Evolutionary conservation across 1,140 invertebrate species (phyloP).

Genomic region (Drosophila subobscura): DNA sequence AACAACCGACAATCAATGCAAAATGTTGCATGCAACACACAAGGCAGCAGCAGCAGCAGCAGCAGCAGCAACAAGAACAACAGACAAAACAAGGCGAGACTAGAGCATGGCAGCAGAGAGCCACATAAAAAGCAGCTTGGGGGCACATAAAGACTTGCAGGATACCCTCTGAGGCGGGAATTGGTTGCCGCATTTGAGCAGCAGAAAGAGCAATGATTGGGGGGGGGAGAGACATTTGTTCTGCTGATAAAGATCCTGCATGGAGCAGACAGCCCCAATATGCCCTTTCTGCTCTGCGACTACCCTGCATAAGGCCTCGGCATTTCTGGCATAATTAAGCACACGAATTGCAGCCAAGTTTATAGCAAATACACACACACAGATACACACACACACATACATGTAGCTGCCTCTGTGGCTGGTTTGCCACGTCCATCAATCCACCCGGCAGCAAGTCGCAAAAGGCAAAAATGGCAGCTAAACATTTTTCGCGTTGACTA

Average conservation of each 20-base stretch:
- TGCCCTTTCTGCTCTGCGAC: too few species aligned
- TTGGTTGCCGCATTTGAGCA: too few species aligned
- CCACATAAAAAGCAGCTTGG: slow-evolving; percentile 7
- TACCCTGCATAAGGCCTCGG: slow-evolving; percentile 11
- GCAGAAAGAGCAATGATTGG: too few species aligned
- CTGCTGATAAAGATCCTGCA: too few species aligned
- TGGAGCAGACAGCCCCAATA: too few species aligned
- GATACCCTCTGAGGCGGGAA: too few species aligned
- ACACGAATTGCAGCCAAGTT: slow-evolving; percentile 76
- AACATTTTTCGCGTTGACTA: slow-evolving; percentile 56
- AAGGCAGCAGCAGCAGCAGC: slow-evolving; percentile 8
- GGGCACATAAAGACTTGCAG: too few species aligned
- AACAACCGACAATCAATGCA: slow-evolving; percentile 52
- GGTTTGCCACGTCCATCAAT: slow-evolving; percentile 66
- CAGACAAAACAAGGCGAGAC: slow-evolving; percentile 21
- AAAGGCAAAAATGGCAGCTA: slow-evolving; percentile 55
- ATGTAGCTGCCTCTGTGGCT: slow-evolving; percentile 7
- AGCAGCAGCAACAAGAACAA: slow-evolving; percentile 24
- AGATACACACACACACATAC: slow-evolving; percentile 8
- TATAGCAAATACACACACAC: slow-evolving; percentile 41
- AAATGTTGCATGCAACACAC: slow-evolving; percentile 59
- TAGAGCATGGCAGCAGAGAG: slow-evolving; percentile 29
- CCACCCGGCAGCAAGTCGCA: slow-evolving; percentile 5
- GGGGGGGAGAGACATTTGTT: too few species aligned
- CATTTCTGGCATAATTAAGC: slow-evolving; percentile 70